Evolutionary conservation across 2,888 invertebrate genomes (phyloP), one percentile per base, ranked within the genome.

Genomic region (Rotaria macrura): DNA sequence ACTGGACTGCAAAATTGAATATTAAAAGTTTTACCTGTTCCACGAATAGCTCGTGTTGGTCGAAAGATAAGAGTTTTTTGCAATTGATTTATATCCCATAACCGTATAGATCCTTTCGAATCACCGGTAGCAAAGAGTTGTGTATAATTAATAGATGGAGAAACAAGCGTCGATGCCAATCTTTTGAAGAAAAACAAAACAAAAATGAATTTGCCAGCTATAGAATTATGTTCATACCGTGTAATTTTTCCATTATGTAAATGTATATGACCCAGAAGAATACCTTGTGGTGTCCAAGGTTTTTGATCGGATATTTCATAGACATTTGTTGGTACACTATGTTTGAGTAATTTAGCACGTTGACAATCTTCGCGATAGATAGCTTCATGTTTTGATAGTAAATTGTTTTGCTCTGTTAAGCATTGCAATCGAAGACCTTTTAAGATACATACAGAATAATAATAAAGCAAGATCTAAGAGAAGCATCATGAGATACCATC

Each of bases 41-140:
- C 79, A 43, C 79, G 40, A n/a, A 79, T 79, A 9, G 79, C 79
- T 79, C 79, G 38, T n/a, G 79, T 20, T n/a, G 79, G 79, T 43
- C 79, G 79, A n/a, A 79, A 79, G 23, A 79, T 79, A 25, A 79
- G 43, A n/a, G 43, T 34, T 79, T 79, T 79, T 43, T 79, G 79
- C 12, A 79, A 79, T 79, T 79, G 79, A 79, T 79, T 79, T 12
- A 79, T 79, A 79, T 79, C 79, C 79, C 79, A 79, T 25, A 79
- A n/a, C n/a, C 79, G 79, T 20, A 79, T 79, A 12, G 79, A 23
- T 43, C 79, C 79, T 79, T 79, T 40, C 1, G n/a, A 10, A 79
- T 79, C 79, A 43, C 79, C 79, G 12, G 79, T 79, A 79, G 79
- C 79, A 79, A 79, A 79, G 10, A n/a, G 20, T 79, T 79, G 79